A percentile compares a stretch with the other conserved stretches of the same genome.
Evolutionary conservation across 2,797 vertebrate species (phyloP).

Genomic region (Brachyrhaphis roseni): DNA sequence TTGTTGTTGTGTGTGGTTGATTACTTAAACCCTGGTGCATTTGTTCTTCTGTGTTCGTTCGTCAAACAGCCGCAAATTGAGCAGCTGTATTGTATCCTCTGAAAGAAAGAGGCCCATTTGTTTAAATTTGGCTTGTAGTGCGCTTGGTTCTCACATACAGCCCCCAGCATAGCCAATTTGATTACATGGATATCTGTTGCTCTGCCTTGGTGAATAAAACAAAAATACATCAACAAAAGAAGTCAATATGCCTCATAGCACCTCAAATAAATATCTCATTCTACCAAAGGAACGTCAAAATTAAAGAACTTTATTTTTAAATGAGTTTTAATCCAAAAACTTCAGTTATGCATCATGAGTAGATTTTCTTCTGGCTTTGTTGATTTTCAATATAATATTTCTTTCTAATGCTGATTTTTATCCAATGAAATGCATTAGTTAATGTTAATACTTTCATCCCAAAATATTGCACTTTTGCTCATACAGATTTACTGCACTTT

Average conservation of each 20-base stretch:
- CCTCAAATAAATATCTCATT: slow-evolving; percentile 51
- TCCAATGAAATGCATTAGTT: neutral
- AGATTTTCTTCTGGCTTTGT: neutral
- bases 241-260: slow-evolving; percentile 55
- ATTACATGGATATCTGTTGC: slow-evolving; percentile 77
- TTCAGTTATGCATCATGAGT: slow-evolving; percentile 6
- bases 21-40: slow-evolving; percentile 36
- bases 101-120: slow-evolving; percentile 75
- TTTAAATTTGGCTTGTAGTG: slow-evolving; percentile 74
- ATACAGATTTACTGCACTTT: neutral
- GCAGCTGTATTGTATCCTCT: slow-evolving; percentile 70
- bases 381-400: neutral
- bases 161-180: slow-evolving; percentile 69
- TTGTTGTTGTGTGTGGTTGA: slow-evolving; percentile 11
- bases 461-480: neutral
- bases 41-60: slow-evolving; percentile 46
- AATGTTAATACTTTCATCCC: neutral
- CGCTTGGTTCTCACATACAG: slow-evolving; percentile 61
- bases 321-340: neutral
- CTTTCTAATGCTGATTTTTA: neutral
- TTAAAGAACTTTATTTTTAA: slow-evolving; percentile 3
- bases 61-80: slow-evolving; percentile 62
- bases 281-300: slow-evolving; percentile 6
- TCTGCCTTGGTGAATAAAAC: slow-evolving; percentile 69
- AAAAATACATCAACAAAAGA: slow-evolving; percentile 61